Percentiles rank a stretch among this genome's conserved stretches.
These are phyloP conservation scores for Tolypeutes matacus DNA, from an alignment of 2,797 vertebrate genomes.

Conservation along the genomic window DNA sequence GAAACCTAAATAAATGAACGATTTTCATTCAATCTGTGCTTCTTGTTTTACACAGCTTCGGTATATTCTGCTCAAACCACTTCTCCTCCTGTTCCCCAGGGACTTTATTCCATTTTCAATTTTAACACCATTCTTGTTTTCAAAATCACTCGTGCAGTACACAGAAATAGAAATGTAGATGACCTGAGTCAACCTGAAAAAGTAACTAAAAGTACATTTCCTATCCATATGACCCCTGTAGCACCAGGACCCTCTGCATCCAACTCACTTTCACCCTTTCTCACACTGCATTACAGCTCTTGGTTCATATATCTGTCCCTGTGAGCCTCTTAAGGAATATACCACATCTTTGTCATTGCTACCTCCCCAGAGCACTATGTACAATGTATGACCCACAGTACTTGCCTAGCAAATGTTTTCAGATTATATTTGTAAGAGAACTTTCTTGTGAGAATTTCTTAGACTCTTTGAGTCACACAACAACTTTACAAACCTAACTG, in stretches of 20 bases:
- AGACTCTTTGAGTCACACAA: slow-evolving; percentile 25
- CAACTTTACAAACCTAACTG: slow-evolving; percentile 58
- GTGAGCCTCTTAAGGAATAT: neutral
- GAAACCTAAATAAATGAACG: slow-evolving; percentile 11
- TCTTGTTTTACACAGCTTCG: slow-evolving; percentile 70
- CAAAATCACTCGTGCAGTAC: slow-evolving; percentile 46
- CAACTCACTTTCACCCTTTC: neutral
- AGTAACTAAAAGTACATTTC: neutral
- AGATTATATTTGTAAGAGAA: neutral
- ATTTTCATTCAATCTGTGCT: slow-evolving; percentile 43
- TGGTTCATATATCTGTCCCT: accelerated
- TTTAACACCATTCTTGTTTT: slow-evolving; percentile 71
- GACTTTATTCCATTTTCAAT: slow-evolving; percentile 77
- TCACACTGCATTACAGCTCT: too few species aligned
- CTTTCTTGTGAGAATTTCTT: neutral
- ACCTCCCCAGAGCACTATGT: neutral
- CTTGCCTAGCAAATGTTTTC: slow-evolving; percentile 2
- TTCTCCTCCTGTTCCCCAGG: slow-evolving; percentile 72
- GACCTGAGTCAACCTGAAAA: slow-evolving; percentile 63
- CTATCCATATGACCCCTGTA: neutral
- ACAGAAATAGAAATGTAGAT: slow-evolving; percentile 57
- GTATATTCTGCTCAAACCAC: slow-evolving; percentile 67
- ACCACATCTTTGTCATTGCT: neutral
- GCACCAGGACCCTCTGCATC: too few species aligned
- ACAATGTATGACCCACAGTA: too few species aligned